These are phyloP conservation scores for Pseudolaguvia tuberculata DNA, from an alignment of 2,113 vertebrate genomes.

Conservation along the genomic window DNA sequence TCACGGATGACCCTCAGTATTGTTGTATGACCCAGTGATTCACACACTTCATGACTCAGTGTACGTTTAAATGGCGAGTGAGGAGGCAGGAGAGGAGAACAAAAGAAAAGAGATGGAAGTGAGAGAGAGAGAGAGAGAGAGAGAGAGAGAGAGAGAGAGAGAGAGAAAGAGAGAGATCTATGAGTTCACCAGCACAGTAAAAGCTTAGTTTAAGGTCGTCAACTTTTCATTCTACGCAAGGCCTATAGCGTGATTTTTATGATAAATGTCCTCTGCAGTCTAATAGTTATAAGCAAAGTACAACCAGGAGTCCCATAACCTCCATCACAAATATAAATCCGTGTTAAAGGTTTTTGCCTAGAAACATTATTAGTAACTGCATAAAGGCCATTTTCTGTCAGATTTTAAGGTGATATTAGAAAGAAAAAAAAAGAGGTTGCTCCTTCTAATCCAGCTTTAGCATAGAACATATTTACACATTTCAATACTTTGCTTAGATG, in stretches of 20 bases:
- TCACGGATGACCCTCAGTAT: constrained; percentile 35
- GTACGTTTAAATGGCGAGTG: constrained; percentile 25
- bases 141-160: background rate
- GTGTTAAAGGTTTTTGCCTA: constrained; percentile 26
- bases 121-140: background rate
- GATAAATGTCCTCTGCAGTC: constrained; percentile 46
- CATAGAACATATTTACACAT: constrained; percentile 5
- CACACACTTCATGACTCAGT: constrained; percentile 25
- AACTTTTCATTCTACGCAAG: constrained; percentile 28
- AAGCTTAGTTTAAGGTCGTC: constrained; percentile 33
- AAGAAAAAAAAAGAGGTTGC: background rate
- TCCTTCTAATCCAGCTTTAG: constrained; percentile 5
- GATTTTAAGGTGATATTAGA: constrained; percentile 19
- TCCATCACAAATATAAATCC: constrained; percentile 28
- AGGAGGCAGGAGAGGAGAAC: constrained; percentile 8
- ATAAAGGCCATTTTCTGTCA: constrained; percentile 22
- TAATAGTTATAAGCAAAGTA: constrained; percentile 40
- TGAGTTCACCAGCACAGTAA: constrained; percentile 33
- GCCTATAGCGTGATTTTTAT: constrained; percentile 40
- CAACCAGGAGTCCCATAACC: constrained; percentile 32
- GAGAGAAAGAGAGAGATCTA: constrained; percentile 15
- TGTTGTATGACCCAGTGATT: constrained; percentile 24
- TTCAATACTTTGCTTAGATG: background rate
- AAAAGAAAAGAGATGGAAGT: constrained; percentile 5
- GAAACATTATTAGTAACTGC: constrained; percentile 26